Evolutionary conservation across 1,140 invertebrate genomes (phyloP), one percentile per base, ranked within the genome.

Genomic region (Lepidotrigona ventralis): DNA sequence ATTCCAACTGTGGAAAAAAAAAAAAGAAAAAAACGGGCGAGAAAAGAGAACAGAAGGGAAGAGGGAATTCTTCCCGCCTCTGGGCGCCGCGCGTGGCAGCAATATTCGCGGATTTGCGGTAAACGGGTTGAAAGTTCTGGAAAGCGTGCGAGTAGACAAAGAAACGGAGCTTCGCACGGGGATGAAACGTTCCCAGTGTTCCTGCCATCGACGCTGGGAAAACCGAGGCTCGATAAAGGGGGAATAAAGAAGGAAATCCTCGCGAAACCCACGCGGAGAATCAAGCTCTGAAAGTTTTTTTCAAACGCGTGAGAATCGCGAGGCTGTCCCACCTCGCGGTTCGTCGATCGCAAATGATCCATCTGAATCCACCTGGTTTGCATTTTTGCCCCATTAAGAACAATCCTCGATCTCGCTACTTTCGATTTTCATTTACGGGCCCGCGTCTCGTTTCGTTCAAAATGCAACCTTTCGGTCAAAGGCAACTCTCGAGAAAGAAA

Each of bases 21-120:
- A 17, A 17, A 54, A 85, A 80, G 58, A 70, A 73, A 53, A 19
- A n/a, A 15, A 11, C 29, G 33, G 33, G 33, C 4, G 33, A 33
- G 33, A 33, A 33, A 33, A 21, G 5, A 12, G 23, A 4, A 53
- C 17, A 26, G n/a, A 4, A 29, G 1, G 39, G 21, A 26, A 56
- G n/a, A 8, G 15, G 33, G 33, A 19, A 4, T 58, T 72, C 69
- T 17, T 56, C 66, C 64, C 46, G n/a, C 39, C 23, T 83, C 51
- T 53, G 19, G 3, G 14, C 66, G n/a, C 26, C 63, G 71, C 58
- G 54, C 79, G 87, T 58, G n/a, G 21, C 58, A 53, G 64, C 54
- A 86, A 88, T 89, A 86, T 88, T 58, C 75, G 60, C 51, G 87
- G 84, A 79, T 86, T 78, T 84, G 17, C 78, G 81, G 86, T 88